Percentiles rank a stretch among this genome's conserved stretches.
Conservation (phyloP, 2,888 invertebrate genomes). For the Leucophenga maculata region DNA sequence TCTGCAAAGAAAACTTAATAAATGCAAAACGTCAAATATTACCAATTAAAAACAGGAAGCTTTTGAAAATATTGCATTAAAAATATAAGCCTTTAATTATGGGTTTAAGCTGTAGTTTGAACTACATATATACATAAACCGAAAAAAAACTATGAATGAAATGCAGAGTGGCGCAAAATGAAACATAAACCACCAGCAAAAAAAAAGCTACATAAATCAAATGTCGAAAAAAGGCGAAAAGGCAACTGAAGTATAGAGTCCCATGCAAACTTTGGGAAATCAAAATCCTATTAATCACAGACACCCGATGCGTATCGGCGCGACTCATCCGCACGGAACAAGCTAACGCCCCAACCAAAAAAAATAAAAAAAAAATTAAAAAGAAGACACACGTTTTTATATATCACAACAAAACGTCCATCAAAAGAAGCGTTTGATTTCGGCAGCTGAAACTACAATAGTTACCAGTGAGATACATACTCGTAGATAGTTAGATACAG, state of each 20-base stretch:
- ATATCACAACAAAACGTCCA: constrained; percentile 32
- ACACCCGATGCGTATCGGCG: constrained; percentile 12
- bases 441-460: constrained; percentile 6
- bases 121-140: neutral
- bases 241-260: constrained; percentile 25
- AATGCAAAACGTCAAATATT: constrained; percentile 30
- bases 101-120: neutral
- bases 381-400: constrained; percentile 1
- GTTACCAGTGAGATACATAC: constrained; percentile 3
- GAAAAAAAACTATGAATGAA: constrained; percentile 43
- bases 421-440: constrained; percentile 1
- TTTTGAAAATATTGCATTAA: constrained; percentile 60
- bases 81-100: constrained; percentile 60
- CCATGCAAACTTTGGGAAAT: constrained; percentile 43
- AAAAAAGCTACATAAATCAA: constrained; percentile 51
- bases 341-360: constrained; percentile 44
- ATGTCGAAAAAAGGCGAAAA: constrained; percentile 27
- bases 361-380: constrained; percentile 32
- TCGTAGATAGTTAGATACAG: constrained; percentile 37
- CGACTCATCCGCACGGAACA: neutral
- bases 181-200: constrained; percentile 12
- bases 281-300: constrained; percentile 61
- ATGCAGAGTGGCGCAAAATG: constrained; percentile 22
- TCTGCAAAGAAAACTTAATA: constrained; percentile 31
- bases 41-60: constrained; percentile 63